Evolutionary conservation across 1,140 invertebrate genomes (phyloP).

Genomic region (Sycophaga agraensis): DNA sequence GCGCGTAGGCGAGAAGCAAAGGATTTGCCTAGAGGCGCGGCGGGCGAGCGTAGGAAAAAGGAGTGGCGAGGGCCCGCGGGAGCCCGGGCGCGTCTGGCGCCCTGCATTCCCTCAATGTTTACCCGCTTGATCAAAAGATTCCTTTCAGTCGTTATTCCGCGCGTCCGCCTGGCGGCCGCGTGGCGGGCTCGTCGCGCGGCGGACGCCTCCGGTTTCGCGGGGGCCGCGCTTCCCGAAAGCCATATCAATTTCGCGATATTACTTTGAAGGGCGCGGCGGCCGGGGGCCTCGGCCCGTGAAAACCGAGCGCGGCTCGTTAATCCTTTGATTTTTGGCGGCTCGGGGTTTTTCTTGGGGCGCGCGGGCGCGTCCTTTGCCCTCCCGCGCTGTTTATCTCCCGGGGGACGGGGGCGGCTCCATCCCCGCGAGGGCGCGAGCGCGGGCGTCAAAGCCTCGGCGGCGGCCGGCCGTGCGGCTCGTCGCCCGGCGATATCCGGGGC

Average conservation of each 20-base stretch:
- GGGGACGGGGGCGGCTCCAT: conserved; percentile 31
- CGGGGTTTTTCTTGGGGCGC: conserved; percentile 16
- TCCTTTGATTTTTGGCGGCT: conserved; percentile 51
- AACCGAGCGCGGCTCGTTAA: conserved; percentile 42
- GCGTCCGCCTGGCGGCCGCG: not conserved
- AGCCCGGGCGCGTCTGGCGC: too few relatives aligned
- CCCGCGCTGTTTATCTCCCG: not conserved
- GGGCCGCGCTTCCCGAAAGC: conserved; percentile 12
- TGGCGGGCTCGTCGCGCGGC: not conserved
- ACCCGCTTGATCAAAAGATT: conserved; percentile 27
- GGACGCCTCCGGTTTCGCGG: conserved; percentile 2
- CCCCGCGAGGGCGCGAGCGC: conserved; percentile 43
- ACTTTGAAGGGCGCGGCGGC: conserved; percentile 23
- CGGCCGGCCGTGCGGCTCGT: too few relatives aligned
- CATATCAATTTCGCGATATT: conserved; percentile 32
- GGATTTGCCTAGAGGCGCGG: not conserved
- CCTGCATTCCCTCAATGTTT: conserved; percentile 7
- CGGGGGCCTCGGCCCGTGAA: conserved; percentile 4
- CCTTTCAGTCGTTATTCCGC: conserved; percentile 23
- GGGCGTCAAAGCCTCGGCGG: conserved; percentile 56
- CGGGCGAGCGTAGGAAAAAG: too few relatives aligned
- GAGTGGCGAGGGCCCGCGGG: too few relatives aligned
- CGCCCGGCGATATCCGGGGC: conserved; percentile 13
- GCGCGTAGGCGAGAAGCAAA: not conserved
- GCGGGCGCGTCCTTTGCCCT: not conserved